These are phyloP conservation scores for Pantherophis alleghaniensis DNA, from an alignment of 2,797 vertebrate species.

Conservation along the genomic window DNA sequence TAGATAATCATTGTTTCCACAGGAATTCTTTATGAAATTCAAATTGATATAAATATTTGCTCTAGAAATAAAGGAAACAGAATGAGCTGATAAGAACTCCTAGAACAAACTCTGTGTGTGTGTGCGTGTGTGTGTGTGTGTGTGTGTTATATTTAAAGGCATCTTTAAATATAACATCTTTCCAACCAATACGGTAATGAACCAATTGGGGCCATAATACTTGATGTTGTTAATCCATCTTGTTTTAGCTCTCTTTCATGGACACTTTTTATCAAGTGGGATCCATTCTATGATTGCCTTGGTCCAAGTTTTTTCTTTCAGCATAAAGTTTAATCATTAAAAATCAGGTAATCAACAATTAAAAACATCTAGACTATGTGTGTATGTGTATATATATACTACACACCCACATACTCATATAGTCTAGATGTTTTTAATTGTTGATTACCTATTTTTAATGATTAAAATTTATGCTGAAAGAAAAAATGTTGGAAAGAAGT, in stretches of 20 bases:
- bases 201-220: too few species aligned
- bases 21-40: not conserved
- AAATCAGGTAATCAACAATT: not conserved
- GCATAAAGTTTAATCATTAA: fast-evolving
- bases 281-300: too few species aligned
- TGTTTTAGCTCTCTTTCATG: too few species aligned
- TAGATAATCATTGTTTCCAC: not conserved
- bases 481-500: not conserved
- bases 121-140: too few species aligned
- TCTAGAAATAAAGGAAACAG: not conserved
- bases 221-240: too few species aligned
- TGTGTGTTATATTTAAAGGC: too few species aligned
- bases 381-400: fast-evolving
- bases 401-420: not conserved
- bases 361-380: not conserved
- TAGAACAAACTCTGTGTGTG: not conserved
- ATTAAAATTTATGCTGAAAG: not conserved
- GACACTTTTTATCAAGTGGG: too few species aligned
- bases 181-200: too few species aligned
- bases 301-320: not conserved
- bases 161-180: too few species aligned
- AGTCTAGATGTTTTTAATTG: not conserved
- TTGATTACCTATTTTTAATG: not conserved
- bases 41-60: not conserved
- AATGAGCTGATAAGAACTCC: not conserved